These are phyloP conservation scores for Pseudomyrmex flavicornis DNA, from an alignment of 1,140 invertebrate genomes.

Conservation along the genomic window DNA sequence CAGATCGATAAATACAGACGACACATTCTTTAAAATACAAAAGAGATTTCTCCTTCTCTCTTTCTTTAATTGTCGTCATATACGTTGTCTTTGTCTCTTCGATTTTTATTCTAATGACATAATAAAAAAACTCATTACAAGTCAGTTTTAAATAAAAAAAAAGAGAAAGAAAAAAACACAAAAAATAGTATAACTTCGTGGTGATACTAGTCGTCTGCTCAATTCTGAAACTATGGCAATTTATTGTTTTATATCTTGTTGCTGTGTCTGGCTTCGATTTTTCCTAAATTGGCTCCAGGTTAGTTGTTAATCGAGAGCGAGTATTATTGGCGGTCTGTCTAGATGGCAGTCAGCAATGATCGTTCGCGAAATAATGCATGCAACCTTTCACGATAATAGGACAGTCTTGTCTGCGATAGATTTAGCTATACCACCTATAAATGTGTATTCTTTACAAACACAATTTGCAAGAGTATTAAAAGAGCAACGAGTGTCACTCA, in stretches of 20 bases:
- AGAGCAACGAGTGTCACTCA: not conserved
- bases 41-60: not conserved
- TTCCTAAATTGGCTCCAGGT: slow-evolving; percentile 51
- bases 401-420: not conserved
- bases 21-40: slow-evolving; percentile 14
- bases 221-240: slow-evolving; percentile 35
- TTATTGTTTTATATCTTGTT: slow-evolving; percentile 49
- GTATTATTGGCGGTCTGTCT: slow-evolving; percentile 59
- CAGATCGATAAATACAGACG: slow-evolving; percentile 35
- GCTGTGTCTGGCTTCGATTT: slow-evolving; percentile 61
- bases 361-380: slow-evolving; percentile 55
- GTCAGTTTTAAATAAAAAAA: too few relatives aligned
- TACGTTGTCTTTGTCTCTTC: too few relatives aligned
- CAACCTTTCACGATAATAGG: slow-evolving; percentile 58
- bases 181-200: too few relatives aligned
- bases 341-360: slow-evolving; percentile 59
- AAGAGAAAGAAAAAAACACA: too few relatives aligned
- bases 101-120: too few relatives aligned
- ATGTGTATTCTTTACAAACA: not conserved
- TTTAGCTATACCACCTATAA: slow-evolving; percentile 37
- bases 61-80: too few relatives aligned
- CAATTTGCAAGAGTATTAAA: not conserved
- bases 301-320: slow-evolving; percentile 53
- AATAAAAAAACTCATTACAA: too few relatives aligned
- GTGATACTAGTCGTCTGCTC: not conserved